phyloP scores from a whole-genome alignment of 2,888 invertebrate genomes.

The Hirtodrosophila alboralis region DNA sequence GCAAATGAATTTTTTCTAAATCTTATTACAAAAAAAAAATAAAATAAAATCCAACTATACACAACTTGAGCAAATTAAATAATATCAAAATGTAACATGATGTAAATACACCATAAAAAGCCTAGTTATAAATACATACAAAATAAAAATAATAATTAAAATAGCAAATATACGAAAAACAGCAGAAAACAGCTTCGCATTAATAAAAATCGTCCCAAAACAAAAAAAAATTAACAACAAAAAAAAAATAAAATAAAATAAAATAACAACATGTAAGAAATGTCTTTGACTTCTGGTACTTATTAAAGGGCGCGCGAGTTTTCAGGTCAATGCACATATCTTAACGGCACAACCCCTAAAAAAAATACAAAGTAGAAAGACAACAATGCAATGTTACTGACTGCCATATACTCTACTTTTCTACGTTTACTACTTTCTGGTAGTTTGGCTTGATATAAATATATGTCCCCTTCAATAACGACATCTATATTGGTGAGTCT shows the following conservation, averaged over 20 bases:
- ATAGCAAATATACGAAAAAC: constrained; percentile 36
- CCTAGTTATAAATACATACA: constrained; percentile 36
- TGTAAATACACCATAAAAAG: constrained; percentile 56
- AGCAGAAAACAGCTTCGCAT: constrained; percentile 65
- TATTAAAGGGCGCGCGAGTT: constrained; percentile 37
- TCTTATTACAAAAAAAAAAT: constrained; percentile 18
- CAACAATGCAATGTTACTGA: too few relatives aligned
- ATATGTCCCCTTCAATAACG: too few relatives aligned
- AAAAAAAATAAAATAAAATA: constrained; percentile 38
- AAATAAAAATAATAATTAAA: constrained; percentile 12
- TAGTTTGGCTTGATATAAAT: too few relatives aligned
- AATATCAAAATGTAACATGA: constrained; percentile 37
- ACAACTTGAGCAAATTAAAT: constrained; percentile 34
- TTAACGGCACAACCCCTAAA: constrained; percentile 57
- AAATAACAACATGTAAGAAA: constrained; percentile 11
- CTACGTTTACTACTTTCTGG: too few relatives aligned
- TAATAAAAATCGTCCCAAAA: constrained; percentile 69
- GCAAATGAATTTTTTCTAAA: constrained; percentile 31
- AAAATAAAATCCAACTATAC: too few relatives aligned
- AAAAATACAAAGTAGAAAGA: too few relatives aligned
- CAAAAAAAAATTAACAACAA: constrained; percentile 42
- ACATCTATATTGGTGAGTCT: too few relatives aligned
- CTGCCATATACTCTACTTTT: too few relatives aligned
- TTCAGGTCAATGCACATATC: constrained; percentile 71
- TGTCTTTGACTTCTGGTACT: constrained; percentile 15